Conservation (phyloP, 2,113 vertebrate species). For the Nycticebus coucang region DNA sequence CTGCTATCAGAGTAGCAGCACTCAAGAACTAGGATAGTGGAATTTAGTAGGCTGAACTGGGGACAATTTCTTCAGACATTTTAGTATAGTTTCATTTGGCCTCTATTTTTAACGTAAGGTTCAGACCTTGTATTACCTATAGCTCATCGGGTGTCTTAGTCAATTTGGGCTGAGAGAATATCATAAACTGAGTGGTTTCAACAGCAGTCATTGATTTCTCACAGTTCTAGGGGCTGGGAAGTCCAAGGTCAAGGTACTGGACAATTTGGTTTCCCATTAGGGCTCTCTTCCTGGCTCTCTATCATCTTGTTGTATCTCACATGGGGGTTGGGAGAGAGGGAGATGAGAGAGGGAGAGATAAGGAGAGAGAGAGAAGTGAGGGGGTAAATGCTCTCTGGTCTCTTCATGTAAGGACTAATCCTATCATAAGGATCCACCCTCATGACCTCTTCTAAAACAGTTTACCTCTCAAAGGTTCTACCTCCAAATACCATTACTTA, state of each 20-base stretch:
- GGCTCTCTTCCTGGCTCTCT: not conserved
- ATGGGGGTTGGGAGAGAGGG: not conserved
- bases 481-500: not conserved
- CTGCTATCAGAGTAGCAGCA: not conserved
- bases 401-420: not conserved
- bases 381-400: not conserved
- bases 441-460: not conserved
- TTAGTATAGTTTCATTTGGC: not conserved
- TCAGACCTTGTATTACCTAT: not conserved
- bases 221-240: not conserved
- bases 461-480: not conserved
- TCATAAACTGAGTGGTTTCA: not conserved
- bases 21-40: not conserved
- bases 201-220: not conserved
- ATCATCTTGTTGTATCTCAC: not conserved
- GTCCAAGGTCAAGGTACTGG: not conserved
- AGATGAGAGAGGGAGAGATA: accelerated
- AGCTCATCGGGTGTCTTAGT: not conserved
- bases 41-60: not conserved
- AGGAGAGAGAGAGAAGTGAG: not conserved
- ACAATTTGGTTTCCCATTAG: not conserved
- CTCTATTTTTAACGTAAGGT: slow-evolving; percentile 20
- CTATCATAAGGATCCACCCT: not conserved
- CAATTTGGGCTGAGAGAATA: not conserved
- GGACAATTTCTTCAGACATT: not conserved